A percentile compares a stretch with the other conserved stretches of the same genome.
Evolutionary conservation across 2,888 invertebrate species (phyloP).

Genomic region (Leistus spinibarbis): DNA sequence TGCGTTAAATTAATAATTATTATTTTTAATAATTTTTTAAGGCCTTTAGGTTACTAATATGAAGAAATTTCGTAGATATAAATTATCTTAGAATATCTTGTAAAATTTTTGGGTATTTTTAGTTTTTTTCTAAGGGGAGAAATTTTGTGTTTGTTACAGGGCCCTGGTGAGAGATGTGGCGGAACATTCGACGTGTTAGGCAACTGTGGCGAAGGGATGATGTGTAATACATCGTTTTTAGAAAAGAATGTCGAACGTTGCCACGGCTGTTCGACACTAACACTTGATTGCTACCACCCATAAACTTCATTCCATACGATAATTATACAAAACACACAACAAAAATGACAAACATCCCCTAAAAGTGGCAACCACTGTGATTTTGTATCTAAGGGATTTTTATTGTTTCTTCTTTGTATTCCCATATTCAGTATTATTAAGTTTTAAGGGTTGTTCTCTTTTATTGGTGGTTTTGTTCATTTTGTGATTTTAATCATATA

Average conservation of each 20-base stretch:
- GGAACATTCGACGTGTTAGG: conserved; percentile 48
- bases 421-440: conserved; percentile 20
- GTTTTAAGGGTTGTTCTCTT: background rate
- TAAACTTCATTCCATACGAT: conserved; percentile 38
- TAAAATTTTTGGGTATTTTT: no score
- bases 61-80: no score
- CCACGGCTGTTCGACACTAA: conserved; percentile 52
- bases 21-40: no score
- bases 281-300: conserved; percentile 47
- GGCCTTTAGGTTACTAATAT: no score
- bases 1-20: no score
- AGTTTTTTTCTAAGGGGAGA: no score
- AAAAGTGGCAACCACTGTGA: background rate
- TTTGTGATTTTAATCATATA: conserved; percentile 12
- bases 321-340: conserved; percentile 15
- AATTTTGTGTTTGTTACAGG: conserved; percentile 46
- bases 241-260: conserved; percentile 50
- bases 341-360: background rate
- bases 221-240: conserved; percentile 47
- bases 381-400: background rate
- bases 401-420: conserved; percentile 1
- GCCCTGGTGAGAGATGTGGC: conserved; percentile 54
- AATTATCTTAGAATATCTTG: no score
- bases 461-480: conserved; percentile 9
- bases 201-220: conserved; percentile 52